These are phyloP conservation scores for Rafetus swinhoei DNA, from an alignment of 2,113 vertebrate species.

Conservation along the genomic window DNA sequence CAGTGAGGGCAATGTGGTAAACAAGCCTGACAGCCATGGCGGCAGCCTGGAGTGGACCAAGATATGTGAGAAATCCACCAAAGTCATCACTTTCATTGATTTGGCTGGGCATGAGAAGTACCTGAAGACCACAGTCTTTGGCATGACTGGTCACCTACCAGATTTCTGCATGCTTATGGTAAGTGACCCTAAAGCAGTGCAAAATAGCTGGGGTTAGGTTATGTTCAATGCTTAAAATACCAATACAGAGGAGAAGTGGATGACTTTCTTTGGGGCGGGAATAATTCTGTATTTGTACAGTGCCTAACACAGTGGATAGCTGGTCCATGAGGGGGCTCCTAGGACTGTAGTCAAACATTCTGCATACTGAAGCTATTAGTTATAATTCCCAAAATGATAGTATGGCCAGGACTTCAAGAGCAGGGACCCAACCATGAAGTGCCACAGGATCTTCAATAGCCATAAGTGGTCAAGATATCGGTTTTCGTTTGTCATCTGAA, in stretches of 20 bases:
- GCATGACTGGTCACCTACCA: slow-evolving; percentile 97
- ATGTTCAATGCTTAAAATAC: neutral
- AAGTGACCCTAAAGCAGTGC: slow-evolving; percentile 39
- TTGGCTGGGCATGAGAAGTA: slow-evolving; percentile 98
- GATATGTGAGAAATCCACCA: slow-evolving; percentile 98
- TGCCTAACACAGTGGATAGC: neutral
- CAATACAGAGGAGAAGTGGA: neutral
- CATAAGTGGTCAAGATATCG: neutral
- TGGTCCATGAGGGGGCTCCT: neutral
- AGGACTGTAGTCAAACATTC: neutral
- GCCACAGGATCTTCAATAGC: neutral
- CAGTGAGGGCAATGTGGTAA: slow-evolving; percentile 94
- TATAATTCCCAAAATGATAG: neutral
- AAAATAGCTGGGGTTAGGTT: rapidly evolving
- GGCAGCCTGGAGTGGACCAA: slow-evolving; percentile 98
- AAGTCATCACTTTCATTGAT: slow-evolving; percentile 98
- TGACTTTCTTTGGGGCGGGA: neutral
- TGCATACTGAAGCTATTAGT: too few relatives aligned
- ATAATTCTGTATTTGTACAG: neutral
- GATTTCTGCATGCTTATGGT: slow-evolving; percentile 99
- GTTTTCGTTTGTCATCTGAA: neutral
- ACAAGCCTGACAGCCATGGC: slow-evolving; percentile 96
- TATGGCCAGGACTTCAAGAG: neutral
- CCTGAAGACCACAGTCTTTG: slow-evolving; percentile 98
- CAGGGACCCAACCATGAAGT: neutral